Percentiles rank a stretch among this genome's conserved stretches.
Conservation (phyloP, 1,140 invertebrate genomes). For the Papilio dardanus region DNA sequence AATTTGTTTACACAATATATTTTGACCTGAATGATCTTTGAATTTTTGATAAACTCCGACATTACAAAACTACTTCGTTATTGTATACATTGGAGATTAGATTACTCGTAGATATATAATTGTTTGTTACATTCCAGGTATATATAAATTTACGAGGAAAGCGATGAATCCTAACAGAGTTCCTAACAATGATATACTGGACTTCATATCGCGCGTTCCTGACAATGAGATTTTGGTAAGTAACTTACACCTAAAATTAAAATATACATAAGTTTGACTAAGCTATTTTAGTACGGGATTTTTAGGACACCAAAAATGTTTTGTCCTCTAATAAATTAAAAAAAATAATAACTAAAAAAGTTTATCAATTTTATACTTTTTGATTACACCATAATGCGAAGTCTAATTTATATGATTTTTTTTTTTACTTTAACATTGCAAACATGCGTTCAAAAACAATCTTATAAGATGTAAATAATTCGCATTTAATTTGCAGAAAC, state of each 20-base stretch:
- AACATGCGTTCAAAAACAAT: too few species aligned
- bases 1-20: not conserved
- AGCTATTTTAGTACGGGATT: too few species aligned
- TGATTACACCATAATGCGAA: too few species aligned
- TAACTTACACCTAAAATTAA: conserved; percentile 38
- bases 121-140: conserved; percentile 87
- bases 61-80: not conserved
- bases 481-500: conserved; percentile 62
- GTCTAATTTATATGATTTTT: too few species aligned
- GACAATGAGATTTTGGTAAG: conserved; percentile 95
- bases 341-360: too few species aligned
- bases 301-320: too few species aligned
- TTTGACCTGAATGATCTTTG: not conserved
- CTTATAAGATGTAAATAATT: not conserved
- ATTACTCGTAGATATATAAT: not conserved
- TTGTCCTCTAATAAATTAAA: too few species aligned
- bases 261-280: too few species aligned
- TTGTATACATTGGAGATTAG: not conserved
- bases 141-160: conserved; percentile 97
- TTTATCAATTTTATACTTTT: too few species aligned
- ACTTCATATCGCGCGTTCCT: conserved; percentile 97
- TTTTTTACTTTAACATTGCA: too few species aligned
- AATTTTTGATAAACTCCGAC: not conserved
- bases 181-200: conserved; percentile 98
- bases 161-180: conserved; percentile 94